phyloP scores from a whole-genome alignment of 2,113 vertebrate species.

The Urocolius indicus region DNA sequence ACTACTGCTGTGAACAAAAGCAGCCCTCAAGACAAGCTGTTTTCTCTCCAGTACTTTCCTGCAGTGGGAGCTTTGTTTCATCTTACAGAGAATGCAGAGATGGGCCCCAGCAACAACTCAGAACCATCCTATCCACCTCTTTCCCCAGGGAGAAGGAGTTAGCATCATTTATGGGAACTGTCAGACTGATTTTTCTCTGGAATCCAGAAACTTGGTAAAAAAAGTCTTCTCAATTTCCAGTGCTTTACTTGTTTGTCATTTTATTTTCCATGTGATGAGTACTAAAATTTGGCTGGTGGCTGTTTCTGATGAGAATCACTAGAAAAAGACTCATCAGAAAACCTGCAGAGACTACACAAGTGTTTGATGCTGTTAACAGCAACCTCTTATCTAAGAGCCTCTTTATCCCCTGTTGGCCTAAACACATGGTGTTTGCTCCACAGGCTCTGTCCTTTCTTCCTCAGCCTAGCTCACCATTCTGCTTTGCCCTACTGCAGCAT shows the following conservation, averaged over 20 bases:
- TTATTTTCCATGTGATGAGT: neutral
- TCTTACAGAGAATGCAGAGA: neutral
- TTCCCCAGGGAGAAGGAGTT: neutral
- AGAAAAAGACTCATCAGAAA: neutral
- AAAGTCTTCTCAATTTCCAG: neutral
- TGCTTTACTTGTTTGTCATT: conserved; percentile 33
- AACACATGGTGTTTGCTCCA: conserved; percentile 7
- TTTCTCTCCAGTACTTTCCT: neutral
- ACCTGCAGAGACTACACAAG: conserved; percentile 42
- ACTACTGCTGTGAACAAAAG: neutral
- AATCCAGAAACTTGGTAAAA: neutral
- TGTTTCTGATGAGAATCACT: conserved; percentile 25
- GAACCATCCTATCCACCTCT: neutral
- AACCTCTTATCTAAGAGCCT: conserved; percentile 32
- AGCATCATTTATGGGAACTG: neutral
- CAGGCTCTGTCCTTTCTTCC: conserved; percentile 24
- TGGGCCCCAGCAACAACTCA: neutral
- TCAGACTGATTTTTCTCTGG: neutral
- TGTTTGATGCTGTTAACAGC: conserved; percentile 1
- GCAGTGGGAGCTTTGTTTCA: neutral
- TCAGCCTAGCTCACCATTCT: neutral
- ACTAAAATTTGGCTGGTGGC: conserved; percentile 16
- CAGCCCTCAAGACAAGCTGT: neutral
- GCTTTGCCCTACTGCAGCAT: neutral
- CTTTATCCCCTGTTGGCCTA: conserved; percentile 31